Evolutionary conservation across 2,113 vertebrate genomes (phyloP).

Genomic region (Daubentonia madagascariensis): DNA sequence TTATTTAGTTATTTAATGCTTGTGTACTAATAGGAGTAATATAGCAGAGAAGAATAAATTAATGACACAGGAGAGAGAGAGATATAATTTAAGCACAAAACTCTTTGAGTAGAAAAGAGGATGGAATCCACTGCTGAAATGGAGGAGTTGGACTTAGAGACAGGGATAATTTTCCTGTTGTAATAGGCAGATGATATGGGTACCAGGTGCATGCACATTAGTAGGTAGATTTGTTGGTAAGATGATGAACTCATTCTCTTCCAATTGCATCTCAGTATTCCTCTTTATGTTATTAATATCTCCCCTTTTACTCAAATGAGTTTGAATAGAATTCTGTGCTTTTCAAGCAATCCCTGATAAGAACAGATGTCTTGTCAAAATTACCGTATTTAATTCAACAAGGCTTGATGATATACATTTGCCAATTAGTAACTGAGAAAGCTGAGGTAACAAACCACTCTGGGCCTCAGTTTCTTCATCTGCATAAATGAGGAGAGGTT

Average conservation of each 20-base stretch:
- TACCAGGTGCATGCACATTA: neutral
- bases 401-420: neutral
- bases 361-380: neutral
- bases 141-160: neutral
- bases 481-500: neutral
- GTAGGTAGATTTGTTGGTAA: neutral
- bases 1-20: neutral
- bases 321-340: conserved; percentile 17
- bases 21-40: neutral
- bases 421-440: neutral
- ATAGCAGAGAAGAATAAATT: neutral
- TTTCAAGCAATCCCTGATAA: neutral
- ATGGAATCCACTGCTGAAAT: neutral
- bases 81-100: neutral
- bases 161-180: neutral
- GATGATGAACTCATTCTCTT: neutral
- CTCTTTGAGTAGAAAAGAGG: neutral
- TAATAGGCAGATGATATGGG: neutral
- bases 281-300: neutral
- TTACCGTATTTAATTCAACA: neutral
- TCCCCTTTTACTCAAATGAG: neutral
- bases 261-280: neutral
- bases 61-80: neutral
- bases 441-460: neutral
- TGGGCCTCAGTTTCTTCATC: neutral